Conservation (phyloP, 2,113 vertebrate genomes). For the Carassius carassius region DNA sequence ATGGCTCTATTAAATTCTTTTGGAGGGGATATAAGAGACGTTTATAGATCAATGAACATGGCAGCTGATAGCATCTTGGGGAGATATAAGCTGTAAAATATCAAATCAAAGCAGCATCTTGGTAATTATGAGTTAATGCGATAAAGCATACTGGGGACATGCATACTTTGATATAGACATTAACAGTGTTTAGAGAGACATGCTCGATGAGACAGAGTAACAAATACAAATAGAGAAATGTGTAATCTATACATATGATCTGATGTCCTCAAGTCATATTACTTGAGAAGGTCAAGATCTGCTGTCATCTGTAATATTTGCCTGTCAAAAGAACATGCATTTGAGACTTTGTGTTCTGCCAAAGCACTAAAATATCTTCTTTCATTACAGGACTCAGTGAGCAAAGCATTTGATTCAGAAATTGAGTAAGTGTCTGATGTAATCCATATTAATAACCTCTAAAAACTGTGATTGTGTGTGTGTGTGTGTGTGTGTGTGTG, state of each 20-base stretch:
- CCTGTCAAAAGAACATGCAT: background rate
- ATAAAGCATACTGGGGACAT: background rate
- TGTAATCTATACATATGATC: background rate
- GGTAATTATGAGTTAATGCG: background rate
- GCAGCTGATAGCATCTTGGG: background rate
- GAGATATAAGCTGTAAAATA: background rate
- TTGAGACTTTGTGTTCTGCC: background rate
- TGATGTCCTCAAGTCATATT: conserved; percentile 7
- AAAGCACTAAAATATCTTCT: conserved; percentile 23
- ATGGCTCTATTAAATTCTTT: background rate
- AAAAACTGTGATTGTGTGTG: background rate
- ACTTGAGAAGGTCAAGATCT: conserved; percentile 13
- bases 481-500: background rate
- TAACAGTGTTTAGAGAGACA: background rate
- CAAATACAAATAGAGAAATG: too few species aligned
- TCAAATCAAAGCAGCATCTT: background rate
- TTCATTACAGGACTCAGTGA: conserved; percentile 7
- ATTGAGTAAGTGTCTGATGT: conserved; percentile 23
- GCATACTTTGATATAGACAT: background rate
- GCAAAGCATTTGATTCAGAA: conserved; percentile 24
- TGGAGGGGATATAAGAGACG: background rate
- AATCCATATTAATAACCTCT: conserved; percentile 22
- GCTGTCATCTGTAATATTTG: conserved; percentile 24
- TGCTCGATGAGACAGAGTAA: background rate
- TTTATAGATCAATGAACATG: background rate